These are phyloP conservation scores for Megastigmus dorsalis DNA, from an alignment of 2,888 invertebrate species.

Conservation along the genomic window DNA sequence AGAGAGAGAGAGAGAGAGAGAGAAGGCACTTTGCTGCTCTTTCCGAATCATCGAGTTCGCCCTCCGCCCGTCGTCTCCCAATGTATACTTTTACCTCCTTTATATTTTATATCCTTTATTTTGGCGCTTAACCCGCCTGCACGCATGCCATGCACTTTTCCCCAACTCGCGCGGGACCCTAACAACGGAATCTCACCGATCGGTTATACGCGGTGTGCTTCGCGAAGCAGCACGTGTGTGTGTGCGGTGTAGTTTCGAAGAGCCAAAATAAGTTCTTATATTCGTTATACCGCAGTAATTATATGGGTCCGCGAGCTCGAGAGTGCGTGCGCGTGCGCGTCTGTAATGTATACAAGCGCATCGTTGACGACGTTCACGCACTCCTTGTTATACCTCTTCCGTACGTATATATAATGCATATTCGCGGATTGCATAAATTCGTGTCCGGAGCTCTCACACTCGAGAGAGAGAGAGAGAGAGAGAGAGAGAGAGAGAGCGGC, in stretches of 20 bases:
- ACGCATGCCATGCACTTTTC: too few relatives aligned
- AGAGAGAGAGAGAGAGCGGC: too few relatives aligned
- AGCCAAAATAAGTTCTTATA: background rate
- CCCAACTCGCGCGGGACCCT: background rate
- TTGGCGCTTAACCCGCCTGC: background rate
- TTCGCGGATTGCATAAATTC: background rate
- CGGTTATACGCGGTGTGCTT: background rate
- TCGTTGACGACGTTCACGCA: constrained; percentile 7
- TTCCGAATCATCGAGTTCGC: background rate
- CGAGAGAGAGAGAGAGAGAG: too few relatives aligned
- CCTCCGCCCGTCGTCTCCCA: background rate
- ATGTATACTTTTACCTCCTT: constrained; percentile 4
- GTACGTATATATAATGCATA: background rate
- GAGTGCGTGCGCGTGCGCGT: background rate
- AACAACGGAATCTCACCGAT: constrained; percentile 2
- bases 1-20: constrained; percentile 7
- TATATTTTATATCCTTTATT: background rate
- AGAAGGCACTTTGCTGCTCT: constrained; percentile 10
- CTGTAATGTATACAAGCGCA: too few relatives aligned
- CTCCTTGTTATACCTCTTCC: constrained; percentile 15
- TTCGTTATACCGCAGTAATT: constrained; percentile 30
- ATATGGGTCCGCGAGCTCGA: background rate
- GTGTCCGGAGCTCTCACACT: too few relatives aligned
- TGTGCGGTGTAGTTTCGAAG: too few relatives aligned
- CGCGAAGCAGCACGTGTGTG: background rate